Base-by-base conservation (phyloP, 2,888 invertebrate genomes). In the Bedellia somnulentella region DNA sequence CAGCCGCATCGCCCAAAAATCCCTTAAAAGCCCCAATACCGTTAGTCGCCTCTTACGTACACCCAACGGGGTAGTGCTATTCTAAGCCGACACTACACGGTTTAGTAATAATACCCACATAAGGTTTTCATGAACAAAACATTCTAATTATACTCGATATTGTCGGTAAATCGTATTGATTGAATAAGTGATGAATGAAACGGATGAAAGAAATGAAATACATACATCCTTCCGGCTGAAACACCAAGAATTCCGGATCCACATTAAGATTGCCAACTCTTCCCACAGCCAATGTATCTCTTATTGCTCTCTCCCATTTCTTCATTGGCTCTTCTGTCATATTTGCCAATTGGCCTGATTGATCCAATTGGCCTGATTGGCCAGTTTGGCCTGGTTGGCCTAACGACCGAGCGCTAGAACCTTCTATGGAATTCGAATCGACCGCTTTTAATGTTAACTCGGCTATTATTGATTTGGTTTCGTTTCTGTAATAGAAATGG, bases 171-270 rank as follows among this genome's bases (percentile, higher is more conserved):
- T n/a, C n/a, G n/a, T n/a, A n/a, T n/a, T n/a, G n/a, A n/a, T n/a
- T n/a, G n/a, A n/a, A n/a, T n/a, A n/a, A n/a, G n/a, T n/a, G n/a
- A n/a, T n/a, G n/a, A n/a, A n/a, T n/a, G n/a, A n/a, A n/a, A n/a
- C n/a, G n/a, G n/a, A n/a, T n/a, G n/a, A n/a, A n/a, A n/a, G n/a
- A n/a, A n/a, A n/a, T n/a, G n/a, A 6, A 28, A 32, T 37, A 78
- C 85, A 81, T 58, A 90, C 91, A 73, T 51, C 82, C 80, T 37
- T 80, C 79, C 2, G 88, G 81, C 46, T 84, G 81, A 44, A 91
- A 83, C 30, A 86, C 80, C 35, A 92, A 62, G 53, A 86, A 92
- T 35, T 85, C 82, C 0, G 92, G 90, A 57, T 94, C 92, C 1
- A 93, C 85, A 14, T 82, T 83, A 2, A 93, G 59, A 16, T 86